These are phyloP conservation scores for Trissolcus brochymenae DNA, from an alignment of 2,888 invertebrate genomes.

Conservation along the genomic window DNA sequence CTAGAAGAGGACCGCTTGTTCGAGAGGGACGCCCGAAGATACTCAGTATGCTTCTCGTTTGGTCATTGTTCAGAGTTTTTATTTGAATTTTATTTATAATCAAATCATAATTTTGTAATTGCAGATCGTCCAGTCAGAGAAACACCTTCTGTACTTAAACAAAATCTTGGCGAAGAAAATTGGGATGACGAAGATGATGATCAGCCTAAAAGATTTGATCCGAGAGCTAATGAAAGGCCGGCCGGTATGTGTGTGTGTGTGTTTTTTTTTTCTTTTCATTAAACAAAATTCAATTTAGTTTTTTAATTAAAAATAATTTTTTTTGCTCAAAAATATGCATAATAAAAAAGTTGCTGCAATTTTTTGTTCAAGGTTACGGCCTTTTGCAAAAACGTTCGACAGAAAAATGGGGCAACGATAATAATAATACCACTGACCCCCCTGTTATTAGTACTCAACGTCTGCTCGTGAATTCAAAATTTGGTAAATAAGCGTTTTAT, in stretches of 20 bases:
- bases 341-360: too few relatives aligned
- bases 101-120: not conserved
- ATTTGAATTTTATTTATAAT: not conserved
- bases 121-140: not conserved
- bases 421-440: not conserved
- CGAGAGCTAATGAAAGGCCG: constrained; percentile 75
- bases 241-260: not conserved
- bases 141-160: not conserved
- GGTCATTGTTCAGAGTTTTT: not conserved
- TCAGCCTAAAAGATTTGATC: not conserved
- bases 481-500: too few relatives aligned
- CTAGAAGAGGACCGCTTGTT: not conserved
- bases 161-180: not conserved
- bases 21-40: not conserved
- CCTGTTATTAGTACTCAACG: too few relatives aligned
- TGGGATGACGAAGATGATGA: constrained; percentile 6
- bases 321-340: too few relatives aligned
- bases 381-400: too few relatives aligned
- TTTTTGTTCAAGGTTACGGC: too few relatives aligned
- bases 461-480: too few relatives aligned
- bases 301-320: too few relatives aligned
- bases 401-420: not conserved
- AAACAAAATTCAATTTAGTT: too few relatives aligned
- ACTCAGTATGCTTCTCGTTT: not conserved
- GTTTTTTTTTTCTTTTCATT: too few relatives aligned